A percentile compares a stretch with the other conserved stretches of the same genome.
These are phyloP conservation scores for Charaxes varanes DNA, from an alignment of 1,140 invertebrate genomes.

Conservation along the genomic window DNA sequence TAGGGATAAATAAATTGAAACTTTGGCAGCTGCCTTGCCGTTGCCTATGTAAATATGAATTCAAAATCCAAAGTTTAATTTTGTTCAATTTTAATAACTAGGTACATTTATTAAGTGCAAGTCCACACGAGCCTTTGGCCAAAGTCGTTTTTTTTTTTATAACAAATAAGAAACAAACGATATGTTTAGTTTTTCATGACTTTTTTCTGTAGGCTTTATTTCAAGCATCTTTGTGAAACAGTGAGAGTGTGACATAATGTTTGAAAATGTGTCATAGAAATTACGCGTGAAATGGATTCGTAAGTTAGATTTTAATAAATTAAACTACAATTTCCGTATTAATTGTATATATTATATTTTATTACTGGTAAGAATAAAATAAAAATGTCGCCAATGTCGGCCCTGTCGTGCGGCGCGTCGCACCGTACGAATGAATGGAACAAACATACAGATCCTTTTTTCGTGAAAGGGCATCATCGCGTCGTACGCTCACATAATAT, in stretches of 20 bases:
- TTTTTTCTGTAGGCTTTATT: no score
- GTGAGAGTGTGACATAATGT: no score
- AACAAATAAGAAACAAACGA: conserved; percentile 3
- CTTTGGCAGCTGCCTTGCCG: conserved; percentile 21
- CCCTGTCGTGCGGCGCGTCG: conserved; percentile 30
- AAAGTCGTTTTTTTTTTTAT: conserved; percentile 12
- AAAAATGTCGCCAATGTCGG: conserved; percentile 23
- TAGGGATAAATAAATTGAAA: conserved; percentile 25
- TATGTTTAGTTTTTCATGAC: no score
- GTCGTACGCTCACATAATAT: conserved; percentile 28
- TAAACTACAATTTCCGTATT: no score
- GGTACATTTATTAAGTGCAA: conserved; percentile 22
- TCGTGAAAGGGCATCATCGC: conserved; percentile 54
- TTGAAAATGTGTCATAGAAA: no score
- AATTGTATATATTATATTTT: not conserved
- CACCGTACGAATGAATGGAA: conserved; percentile 56
- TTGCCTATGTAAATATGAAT: conserved; percentile 19
- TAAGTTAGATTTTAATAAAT: no score
- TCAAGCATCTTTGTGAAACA: no score
- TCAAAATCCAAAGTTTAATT: conserved; percentile 15
- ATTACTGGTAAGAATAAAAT: conserved; percentile 2
- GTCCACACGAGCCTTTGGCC: conserved; percentile 15
- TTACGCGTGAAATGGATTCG: no score
- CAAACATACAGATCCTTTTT: conserved; percentile 44
- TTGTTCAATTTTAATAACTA: no score